Base-by-base conservation (phyloP, 2,888 invertebrate genomes). In the Macrophya alboannulata region DNA sequence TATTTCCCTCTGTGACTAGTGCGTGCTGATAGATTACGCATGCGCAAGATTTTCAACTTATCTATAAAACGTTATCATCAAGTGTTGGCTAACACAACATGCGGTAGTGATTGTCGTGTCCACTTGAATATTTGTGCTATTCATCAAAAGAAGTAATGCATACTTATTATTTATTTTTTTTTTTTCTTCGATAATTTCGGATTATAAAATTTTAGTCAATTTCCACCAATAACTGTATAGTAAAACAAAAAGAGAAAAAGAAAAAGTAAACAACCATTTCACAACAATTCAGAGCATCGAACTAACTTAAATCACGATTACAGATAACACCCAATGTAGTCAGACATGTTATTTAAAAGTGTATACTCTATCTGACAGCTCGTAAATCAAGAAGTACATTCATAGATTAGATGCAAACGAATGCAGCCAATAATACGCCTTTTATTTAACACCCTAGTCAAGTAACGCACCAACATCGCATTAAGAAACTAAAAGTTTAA, bases 271-370 rank as follows among this genome's bases (percentile, higher is more conserved):
- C 3, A 31, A 31, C 31, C 31, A 9, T 71, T 21, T 48, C 21
- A 21, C 21, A 10, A n/a, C 43, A 21, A 74, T 45, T 3, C 12
- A 48, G 4, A 9, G 12, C 21, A 21, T 43, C 21, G 21, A 25
- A 48, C 45, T n/a, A 10, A 21, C 12, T 45, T 10, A 74, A 74
- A 74, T 74, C 45, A 5, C 45, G 45, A 74, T 43, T 21, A 10
- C 9, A 74, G 48, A 74, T 48, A 74, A 74, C 37, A 74, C 45
- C 10, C 21, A 12, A 62, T 31, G 31, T 21, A 76, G 48, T 76
- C 48, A 76, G 25, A 76, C 25, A 31, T 76, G 45, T 71, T 76
- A 76, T 76, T 76, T 15, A 45, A 76, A 76, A 48, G 21, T 12
- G 48, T 45, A 25, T 48, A 76, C 76, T 45, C 12, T 76, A 48